A percentile compares a stretch with the other conserved stretches of the same genome.
phyloP scores from a whole-genome alignment of 2,888 invertebrate species.

The Meteorus cinctellus region DNA sequence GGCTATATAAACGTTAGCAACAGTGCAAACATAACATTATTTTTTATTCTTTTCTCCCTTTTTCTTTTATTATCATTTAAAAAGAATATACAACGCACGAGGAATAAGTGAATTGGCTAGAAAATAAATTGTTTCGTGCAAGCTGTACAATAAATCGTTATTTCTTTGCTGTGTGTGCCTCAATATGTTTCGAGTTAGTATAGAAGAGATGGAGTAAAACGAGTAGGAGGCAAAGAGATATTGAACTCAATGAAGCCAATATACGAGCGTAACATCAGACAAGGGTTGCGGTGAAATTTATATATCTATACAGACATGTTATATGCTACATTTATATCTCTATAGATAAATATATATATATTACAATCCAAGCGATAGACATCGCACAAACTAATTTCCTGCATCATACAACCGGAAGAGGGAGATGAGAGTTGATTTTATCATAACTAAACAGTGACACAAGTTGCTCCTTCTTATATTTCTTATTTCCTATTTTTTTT shows the following conservation, averaged over 20 bases:
- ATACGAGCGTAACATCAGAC: constrained; percentile 42
- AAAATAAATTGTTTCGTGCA: constrained; percentile 6
- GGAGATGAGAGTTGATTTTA: constrained; percentile 36
- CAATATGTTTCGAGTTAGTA: constrained; percentile 20
- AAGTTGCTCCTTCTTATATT: neutral
- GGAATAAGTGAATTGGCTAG: constrained; percentile 7
- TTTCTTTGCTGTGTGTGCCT: constrained; percentile 16
- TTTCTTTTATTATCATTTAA: neutral
- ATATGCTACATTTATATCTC: constrained; percentile 18
- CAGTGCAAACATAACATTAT: too few species aligned
- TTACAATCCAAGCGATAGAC: constrained; percentile 34
- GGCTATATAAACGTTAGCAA: too few species aligned
- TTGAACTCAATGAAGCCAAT: constrained; percentile 54
- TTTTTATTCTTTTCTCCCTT: too few species aligned
- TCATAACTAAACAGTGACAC: neutral
- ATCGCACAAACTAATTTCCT: constrained; percentile 58
- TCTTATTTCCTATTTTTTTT: constrained; percentile 2
- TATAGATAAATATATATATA: constrained; percentile 24
- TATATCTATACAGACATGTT: constrained; percentile 9
- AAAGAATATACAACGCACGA: neutral
- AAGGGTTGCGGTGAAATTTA: constrained; percentile 27
- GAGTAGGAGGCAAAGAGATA: constrained; percentile 47
- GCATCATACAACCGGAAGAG: constrained; percentile 45
- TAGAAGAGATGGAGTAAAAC: constrained; percentile 25
- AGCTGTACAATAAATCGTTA: constrained; percentile 14